phyloP scores from a whole-genome alignment of 2,888 invertebrate genomes.

The Drosophila yooni region DNA sequence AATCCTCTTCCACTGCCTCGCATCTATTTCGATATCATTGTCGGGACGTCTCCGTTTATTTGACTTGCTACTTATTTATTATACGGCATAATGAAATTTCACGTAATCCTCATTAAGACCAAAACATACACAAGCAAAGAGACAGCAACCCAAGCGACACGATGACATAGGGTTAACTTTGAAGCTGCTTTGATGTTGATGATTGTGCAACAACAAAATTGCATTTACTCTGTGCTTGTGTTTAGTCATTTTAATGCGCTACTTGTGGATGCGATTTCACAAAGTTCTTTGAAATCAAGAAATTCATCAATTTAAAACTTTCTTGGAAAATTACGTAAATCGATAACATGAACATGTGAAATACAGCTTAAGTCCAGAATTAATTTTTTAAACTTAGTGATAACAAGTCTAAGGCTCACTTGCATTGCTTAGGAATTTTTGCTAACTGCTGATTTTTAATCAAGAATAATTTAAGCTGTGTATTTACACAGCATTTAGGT shows the following conservation, averaged over 20 bases:
- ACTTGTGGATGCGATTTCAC: not conserved
- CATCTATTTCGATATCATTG: slow-evolving; percentile 11
- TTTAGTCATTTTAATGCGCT: not conserved
- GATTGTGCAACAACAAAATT: slow-evolving; percentile 4
- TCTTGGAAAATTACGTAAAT: not conserved
- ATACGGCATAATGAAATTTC: slow-evolving; percentile 69
- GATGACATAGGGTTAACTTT: slow-evolving; percentile 23
- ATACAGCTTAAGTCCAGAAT: not conserved
- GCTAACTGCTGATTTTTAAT: not conserved
- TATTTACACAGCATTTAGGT: not conserved
- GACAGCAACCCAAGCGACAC: not conserved
- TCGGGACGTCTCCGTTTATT: slow-evolving; percentile 45
- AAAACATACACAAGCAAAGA: slow-evolving; percentile 15
- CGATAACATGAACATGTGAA: not conserved
- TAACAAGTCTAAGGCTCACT: not conserved
- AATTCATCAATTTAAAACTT: not conserved
- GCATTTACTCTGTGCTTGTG: not conserved
- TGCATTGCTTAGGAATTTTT: not conserved
- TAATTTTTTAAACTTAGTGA: not conserved
- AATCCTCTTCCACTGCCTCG: slow-evolving; percentile 21
- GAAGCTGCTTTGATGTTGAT: slow-evolving; percentile 9
- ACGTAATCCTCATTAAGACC: slow-evolving; percentile 64
- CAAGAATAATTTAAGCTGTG: not conserved
- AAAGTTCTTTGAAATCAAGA: not conserved
- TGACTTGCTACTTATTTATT: slow-evolving; percentile 75